A percentile compares a stretch with the other conserved stretches of the same genome.
Conservation (phyloP, 35 echinoderm and acorn worm genomes). For the Heliocidaris erythrogramma region DNA sequence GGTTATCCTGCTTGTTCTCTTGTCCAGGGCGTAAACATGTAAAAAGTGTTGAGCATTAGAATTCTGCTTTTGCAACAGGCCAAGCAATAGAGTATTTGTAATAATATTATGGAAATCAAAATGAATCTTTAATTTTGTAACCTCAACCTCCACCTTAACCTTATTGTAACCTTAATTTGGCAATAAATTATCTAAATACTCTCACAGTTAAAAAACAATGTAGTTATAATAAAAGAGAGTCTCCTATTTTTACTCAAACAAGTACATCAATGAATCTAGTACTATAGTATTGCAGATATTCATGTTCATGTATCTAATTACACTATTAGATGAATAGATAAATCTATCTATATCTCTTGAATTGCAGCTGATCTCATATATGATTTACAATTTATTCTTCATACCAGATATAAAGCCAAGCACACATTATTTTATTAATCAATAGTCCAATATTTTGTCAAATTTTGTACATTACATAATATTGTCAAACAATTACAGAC, state of each 20-base stretch:
- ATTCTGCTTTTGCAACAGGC: no score
- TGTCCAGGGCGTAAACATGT: no score
- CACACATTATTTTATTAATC: not conserved
- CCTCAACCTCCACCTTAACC: no score
- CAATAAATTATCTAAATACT: not conserved
- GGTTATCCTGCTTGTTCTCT: no score
- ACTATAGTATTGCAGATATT: not conserved
- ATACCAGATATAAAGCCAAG: not conserved
- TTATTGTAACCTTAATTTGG: not conserved
- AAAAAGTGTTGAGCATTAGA: no score
- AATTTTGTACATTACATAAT: no score
- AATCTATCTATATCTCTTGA: not conserved
- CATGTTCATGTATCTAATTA: not conserved
- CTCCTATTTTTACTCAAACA: no score
- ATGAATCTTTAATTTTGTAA: no score
- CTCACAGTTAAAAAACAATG: not conserved
- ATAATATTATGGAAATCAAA: no score
- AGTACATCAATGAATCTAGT: not conserved
- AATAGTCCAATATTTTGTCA: no score
- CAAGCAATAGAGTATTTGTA: no score
- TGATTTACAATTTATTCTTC: not conserved
- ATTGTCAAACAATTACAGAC: not conserved
- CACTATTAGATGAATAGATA: not conserved
- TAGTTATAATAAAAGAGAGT: no score
- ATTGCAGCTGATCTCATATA: not conserved